A percentile compares a stretch with the other conserved stretches of the same genome.
Evolutionary conservation across 2,113 vertebrate species (phyloP).

Genomic region (Madoqua kirkii): DNA sequence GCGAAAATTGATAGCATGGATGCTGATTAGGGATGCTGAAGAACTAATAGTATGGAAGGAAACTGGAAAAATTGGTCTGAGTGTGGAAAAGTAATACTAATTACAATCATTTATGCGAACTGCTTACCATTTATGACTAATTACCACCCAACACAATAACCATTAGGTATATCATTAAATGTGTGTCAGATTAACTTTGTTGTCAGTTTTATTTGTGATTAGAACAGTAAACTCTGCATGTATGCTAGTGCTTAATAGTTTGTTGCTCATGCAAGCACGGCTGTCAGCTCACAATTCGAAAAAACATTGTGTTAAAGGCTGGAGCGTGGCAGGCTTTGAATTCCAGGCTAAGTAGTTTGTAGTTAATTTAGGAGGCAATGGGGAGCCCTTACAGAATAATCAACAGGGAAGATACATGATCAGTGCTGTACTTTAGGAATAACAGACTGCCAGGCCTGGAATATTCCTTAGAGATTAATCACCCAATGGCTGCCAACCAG

Average conservation of each 20-base stretch:
- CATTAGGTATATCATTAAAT: constrained; percentile 74
- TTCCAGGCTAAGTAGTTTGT: constrained; percentile 65
- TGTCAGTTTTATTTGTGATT: constrained; percentile 72
- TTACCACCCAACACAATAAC: constrained; percentile 73
- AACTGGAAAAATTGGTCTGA: constrained; percentile 68
- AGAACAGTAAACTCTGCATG: constrained; percentile 72
- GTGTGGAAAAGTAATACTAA: constrained; percentile 71
- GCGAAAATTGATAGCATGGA: constrained; percentile 58
- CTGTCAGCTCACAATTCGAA: constrained; percentile 60
- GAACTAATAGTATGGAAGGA: constrained; percentile 65
- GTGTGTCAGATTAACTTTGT: constrained; percentile 73
- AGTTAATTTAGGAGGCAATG: constrained; percentile 71
- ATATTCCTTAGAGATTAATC: constrained; percentile 59
- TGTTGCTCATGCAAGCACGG: constrained; percentile 73
- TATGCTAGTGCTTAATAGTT: constrained; percentile 69
- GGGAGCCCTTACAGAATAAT: constrained; percentile 66
- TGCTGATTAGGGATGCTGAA: constrained; percentile 66
- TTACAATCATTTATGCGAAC: constrained; percentile 72
- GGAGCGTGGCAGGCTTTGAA: constrained; percentile 64
- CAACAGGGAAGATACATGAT: constrained; percentile 55
- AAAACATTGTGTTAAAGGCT: constrained; percentile 57
- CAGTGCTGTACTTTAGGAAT: constrained; percentile 59
- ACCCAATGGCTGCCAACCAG: constrained; percentile 7
- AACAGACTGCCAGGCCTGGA: constrained; percentile 33
- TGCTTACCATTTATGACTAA: constrained; percentile 73